Percentiles rank a stretch among this genome's conserved stretches.
phyloP scores from a whole-genome alignment of 1,140 invertebrate genomes.

The Neuroterus valhalla region DNA sequence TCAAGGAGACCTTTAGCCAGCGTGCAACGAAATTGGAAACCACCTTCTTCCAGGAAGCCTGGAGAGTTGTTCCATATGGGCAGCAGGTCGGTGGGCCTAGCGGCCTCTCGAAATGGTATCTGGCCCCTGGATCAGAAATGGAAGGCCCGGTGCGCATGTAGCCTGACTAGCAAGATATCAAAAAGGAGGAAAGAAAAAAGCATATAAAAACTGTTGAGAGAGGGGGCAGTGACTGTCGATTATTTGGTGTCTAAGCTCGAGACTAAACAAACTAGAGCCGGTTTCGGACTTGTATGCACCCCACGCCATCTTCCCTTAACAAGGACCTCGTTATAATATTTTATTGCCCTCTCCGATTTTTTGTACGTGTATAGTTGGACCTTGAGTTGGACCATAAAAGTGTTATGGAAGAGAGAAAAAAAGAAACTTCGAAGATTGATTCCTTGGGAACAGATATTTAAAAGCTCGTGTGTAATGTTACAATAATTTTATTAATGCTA shows the following conservation, averaged over 20 bases:
- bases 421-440: too few relatives aligned
- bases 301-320: constrained; percentile 65
- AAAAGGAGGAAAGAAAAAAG: constrained; percentile 36
- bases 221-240: constrained; percentile 65
- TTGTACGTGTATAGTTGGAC: neutral
- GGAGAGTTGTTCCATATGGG: constrained; percentile 52
- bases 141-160: constrained; percentile 42
- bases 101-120: constrained; percentile 52
- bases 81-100: constrained; percentile 39
- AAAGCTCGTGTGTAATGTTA: too few relatives aligned
- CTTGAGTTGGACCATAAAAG: neutral
- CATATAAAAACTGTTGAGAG: constrained; percentile 5
- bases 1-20: constrained; percentile 1
- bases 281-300: constrained; percentile 46
- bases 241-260: constrained; percentile 68
- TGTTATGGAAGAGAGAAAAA: neutral
- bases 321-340: constrained; percentile 75
- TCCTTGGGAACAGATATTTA: too few relatives aligned
- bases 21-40: constrained; percentile 61
- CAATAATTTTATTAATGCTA: too few relatives aligned
- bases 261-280: constrained; percentile 70
- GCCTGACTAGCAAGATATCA: neutral
- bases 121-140: constrained; percentile 47
- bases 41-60: constrained; percentile 51
- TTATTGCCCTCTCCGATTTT: constrained; percentile 54